Conservation (phyloP, 2,797 vertebrate species). For the Percopsis omiscomaycus region DNA sequence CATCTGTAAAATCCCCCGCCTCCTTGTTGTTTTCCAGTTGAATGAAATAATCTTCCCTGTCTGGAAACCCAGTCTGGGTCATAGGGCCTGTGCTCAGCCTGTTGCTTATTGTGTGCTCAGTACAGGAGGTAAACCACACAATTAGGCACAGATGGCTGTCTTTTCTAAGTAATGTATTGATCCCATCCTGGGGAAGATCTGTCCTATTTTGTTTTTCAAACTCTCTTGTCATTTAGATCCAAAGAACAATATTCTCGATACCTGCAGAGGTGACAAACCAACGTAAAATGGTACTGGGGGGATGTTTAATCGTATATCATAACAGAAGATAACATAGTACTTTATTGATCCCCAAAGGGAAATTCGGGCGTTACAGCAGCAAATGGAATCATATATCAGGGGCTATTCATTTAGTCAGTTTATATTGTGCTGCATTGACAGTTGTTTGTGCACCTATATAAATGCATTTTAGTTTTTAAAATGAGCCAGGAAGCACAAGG, state of each 20-base stretch:
- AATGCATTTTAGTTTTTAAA: slow-evolving; percentile 1
- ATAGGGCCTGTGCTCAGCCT: slow-evolving; percentile 81
- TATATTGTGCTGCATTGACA: slow-evolving; percentile 3
- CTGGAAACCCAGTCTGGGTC: slow-evolving; percentile 82
- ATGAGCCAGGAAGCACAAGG: neutral
- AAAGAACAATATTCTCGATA: slow-evolving; percentile 1
- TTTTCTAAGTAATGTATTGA: slow-evolving; percentile 78
- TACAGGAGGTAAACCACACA: slow-evolving; percentile 78
- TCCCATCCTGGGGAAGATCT: slow-evolving; percentile 64
- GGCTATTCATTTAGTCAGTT: slow-evolving; percentile 37
- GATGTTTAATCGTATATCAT: slow-evolving; percentile 2
- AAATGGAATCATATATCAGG: slow-evolving; percentile 35
- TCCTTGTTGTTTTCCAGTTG: slow-evolving; percentile 84
- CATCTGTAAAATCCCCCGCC: slow-evolving; percentile 70
- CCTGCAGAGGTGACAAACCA: neutral
- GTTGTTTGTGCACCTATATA: neutral
- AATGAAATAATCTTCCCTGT: slow-evolving; percentile 83
- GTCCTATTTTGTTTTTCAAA: slow-evolving; percentile 66
- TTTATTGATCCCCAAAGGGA: neutral
- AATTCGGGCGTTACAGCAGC: no score
- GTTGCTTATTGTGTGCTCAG: slow-evolving; percentile 83
- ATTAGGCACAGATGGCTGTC: slow-evolving; percentile 85
- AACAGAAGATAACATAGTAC: neutral
- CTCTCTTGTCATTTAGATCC: slow-evolving; percentile 49
- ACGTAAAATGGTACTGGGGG: neutral